A percentile compares a stretch with the other conserved stretches of the same genome.
Evolutionary conservation across 2,888 invertebrate genomes (phyloP).

Genomic region (Vandiemenella viatica): DNA sequence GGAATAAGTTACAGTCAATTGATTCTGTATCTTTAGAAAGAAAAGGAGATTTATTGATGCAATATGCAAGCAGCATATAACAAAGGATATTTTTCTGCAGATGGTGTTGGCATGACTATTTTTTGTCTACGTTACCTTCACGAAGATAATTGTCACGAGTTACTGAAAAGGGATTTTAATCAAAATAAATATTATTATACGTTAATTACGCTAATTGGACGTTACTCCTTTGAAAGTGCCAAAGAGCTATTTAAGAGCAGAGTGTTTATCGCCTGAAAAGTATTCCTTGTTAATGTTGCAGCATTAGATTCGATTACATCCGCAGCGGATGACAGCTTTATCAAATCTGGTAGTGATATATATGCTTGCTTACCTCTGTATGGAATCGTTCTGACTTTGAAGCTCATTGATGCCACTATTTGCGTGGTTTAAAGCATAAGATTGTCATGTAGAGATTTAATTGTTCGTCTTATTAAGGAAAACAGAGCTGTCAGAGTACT

Average conservation of each 20-base stretch:
- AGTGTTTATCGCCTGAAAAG: background rate
- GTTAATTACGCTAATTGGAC: background rate
- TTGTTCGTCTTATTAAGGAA: background rate
- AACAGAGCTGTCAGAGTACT: background rate
- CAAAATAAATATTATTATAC: background rate
- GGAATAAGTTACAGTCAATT: background rate
- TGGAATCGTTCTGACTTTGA: background rate
- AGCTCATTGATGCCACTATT: background rate
- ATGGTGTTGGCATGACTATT: background rate
- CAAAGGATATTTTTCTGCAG: background rate
- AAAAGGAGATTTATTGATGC: background rate
- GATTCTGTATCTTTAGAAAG: background rate
- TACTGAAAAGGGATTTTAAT: background rate
- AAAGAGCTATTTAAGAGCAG: background rate
- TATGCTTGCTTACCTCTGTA: background rate
- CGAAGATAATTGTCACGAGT: background rate
- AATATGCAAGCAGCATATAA: background rate
- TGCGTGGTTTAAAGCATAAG: background rate
- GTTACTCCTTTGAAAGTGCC: background rate
- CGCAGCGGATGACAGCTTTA: background rate
- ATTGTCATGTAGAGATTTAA: background rate
- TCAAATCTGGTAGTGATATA: background rate
- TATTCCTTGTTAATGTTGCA: background rate
- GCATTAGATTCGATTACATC: background rate
- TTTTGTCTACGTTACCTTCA: background rate